phyloP scores from a whole-genome alignment of 1,140 invertebrate genomes.

The Archivesica marissinica region DNA sequence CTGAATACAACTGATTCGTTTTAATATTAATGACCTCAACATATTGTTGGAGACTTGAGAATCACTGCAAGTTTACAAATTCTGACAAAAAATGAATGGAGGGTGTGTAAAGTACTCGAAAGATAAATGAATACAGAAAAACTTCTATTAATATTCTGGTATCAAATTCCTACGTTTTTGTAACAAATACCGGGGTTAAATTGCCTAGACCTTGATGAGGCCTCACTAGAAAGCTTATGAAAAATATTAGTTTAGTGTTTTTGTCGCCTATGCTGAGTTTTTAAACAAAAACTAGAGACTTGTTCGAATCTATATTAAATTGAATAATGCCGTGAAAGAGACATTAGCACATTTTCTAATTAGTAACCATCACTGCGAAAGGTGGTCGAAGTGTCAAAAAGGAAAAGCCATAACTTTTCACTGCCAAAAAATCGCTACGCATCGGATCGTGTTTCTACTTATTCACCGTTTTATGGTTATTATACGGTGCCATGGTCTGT shows the following conservation, averaged over 20 bases:
- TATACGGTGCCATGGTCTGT: constrained; percentile 22
- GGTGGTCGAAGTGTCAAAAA: constrained; percentile 7
- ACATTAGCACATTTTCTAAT: constrained; percentile 16
- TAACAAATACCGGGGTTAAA: constrained; percentile 43
- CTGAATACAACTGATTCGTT: constrained; percentile 27
- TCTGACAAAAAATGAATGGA: constrained; percentile 42
- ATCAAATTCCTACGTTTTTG: constrained; percentile 32
- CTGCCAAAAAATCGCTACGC: background rate
- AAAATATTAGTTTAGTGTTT: constrained; percentile 1
- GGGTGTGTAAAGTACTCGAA: constrained; percentile 25
- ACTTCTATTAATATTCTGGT: constrained; percentile 50
- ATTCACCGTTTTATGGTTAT: constrained; percentile 17
- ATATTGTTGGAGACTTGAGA: constrained; percentile 39
- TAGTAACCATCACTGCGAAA: constrained; percentile 9
- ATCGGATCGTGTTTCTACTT: constrained; percentile 17
- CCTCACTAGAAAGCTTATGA: background rate
- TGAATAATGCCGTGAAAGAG: background rate
- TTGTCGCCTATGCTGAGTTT: background rate
- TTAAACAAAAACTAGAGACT: background rate
- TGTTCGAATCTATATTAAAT: background rate
- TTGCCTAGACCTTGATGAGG: background rate
- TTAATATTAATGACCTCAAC: constrained; percentile 46
- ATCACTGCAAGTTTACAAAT: constrained; percentile 12
- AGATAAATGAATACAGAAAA: constrained; percentile 50
- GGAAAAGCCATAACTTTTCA: constrained; percentile 19